Base-by-base conservation (phyloP, 2,888 invertebrate species). In the Frankliniella intonsa region DNA sequence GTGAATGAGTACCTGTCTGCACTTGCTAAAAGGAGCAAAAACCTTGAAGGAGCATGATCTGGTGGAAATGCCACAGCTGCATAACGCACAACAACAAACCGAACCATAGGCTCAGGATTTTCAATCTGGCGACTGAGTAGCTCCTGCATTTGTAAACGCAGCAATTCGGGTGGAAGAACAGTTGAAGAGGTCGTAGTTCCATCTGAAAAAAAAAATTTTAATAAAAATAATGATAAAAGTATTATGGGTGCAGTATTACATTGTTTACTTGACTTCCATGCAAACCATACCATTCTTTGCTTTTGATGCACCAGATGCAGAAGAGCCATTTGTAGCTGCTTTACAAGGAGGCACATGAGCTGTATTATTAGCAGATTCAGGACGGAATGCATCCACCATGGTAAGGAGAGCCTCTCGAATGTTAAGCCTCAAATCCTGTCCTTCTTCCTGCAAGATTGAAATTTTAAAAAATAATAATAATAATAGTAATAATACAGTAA, bases 21-120 rank as follows among this genome's bases (percentile, higher is more conserved):
- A 84, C 94, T 94, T 55, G 96, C 95, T 82, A 96, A 87, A 25
- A 97, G 89, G 82, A 97, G 88, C 14, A 97, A 89, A 87, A 94
- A 96, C 86, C 95, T 91, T 0, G 97, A 94, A 0, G 95, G 94
- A 0, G 95, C 92, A 87, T 95, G 95, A 86, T 94, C 91, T 55
- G 92, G 90, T 0, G 95, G 94, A 88, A 96, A 97, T 84, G 97
- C 94, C 11, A 92, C 92, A 5, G 94, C 92, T 0, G 95, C 91
- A 86, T 95, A 96, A 83, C 95, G 91, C 86, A 94, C 95, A 5
- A 95, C 94, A 69, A 95, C 93, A 88, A 95, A 94, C 83, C 97
- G 90, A 69, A 94, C 93, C 89, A 94, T 94, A 2, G 93, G 90
- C 85, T 96, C 93, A 25, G 94, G 93, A 65, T 92, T 91, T 89